Base-by-base conservation (phyloP, 2,888 invertebrate genomes). In the Cephus pulcher region DNA sequence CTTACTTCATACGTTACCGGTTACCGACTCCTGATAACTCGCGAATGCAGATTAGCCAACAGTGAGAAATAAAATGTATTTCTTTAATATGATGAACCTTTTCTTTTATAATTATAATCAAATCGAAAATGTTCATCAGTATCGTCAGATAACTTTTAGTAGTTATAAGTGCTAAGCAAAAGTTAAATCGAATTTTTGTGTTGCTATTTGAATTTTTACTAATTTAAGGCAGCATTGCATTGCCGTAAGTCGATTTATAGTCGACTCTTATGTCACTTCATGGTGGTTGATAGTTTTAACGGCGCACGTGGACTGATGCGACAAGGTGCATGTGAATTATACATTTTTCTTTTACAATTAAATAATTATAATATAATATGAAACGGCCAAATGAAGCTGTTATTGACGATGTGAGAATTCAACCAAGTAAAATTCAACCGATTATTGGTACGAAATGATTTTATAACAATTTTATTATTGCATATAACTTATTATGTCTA, bases 391-490 rank as follows among this genome's bases (percentile, higher is more conserved):
- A 88, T 2, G 84, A 89, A 78, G 89, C 84, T 0, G 79, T 87
- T 37, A 89, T 90, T 12, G 89, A 89, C 33, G 87, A 89, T 23
- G 89, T 90, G 30, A 79, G 87, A 32, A 83, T 87, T n/a, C 77
- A 89, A 15, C 85, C 89, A 1, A 79, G 82, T 1, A 88, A 88
- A 81, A 86, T 90, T 77, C 90, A 90, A 80, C 90, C 90, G 1
- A 89, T 90, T 68, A 88, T 90, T 76, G 90, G 90, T 90, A 82
- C 82, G 80, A 71, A 73, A 69, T 0, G 11, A 23, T 23, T 23
- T 56, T 56, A 56, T 6, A 73, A 3, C 6, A 4, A n/a, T 69
- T 23, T 0, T 33, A 74, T 69, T 56, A 11, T 12, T 56, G n/a
- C 34, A 23, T n/a, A 73, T 35, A 40, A 30, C 68, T n/a, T 30